Evolutionary conservation across 1,140 invertebrate species (phyloP).

Genomic region (Oryzaephilus surinamensis): DNA sequence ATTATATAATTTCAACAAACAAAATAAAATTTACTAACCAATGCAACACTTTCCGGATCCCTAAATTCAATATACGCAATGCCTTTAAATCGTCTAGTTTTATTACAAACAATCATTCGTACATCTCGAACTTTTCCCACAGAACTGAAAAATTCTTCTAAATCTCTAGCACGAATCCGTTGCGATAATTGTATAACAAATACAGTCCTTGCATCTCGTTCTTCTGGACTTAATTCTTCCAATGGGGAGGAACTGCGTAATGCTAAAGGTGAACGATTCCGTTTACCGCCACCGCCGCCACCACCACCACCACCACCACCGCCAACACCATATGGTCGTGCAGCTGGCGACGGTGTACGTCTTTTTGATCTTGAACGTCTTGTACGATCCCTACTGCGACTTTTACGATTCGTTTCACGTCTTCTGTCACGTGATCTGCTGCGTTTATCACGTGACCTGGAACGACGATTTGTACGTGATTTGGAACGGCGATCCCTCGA

Average conservation of each 20-base stretch:
- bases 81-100: slow-evolving; percentile 96
- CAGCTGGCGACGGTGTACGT: not conserved
- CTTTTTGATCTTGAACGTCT: no score
- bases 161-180: slow-evolving; percentile 84
- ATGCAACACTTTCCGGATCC: slow-evolving; percentile 92
- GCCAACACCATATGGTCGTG: no score
- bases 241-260: slow-evolving; percentile 33
- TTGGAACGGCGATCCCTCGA: slow-evolving; percentile 41
- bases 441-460: slow-evolving; percentile 32
- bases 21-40: slow-evolving; percentile 49
- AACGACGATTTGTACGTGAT: slow-evolving; percentile 39
- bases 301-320: slow-evolving; percentile 14
- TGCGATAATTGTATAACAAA: slow-evolving; percentile 97
- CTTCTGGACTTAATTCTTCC: slow-evolving; percentile 88
- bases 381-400: slow-evolving; percentile 3
- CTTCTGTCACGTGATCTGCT: slow-evolving; percentile 31
- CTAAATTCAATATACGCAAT: slow-evolving; percentile 99
- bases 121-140: slow-evolving; percentile 99
- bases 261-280: slow-evolving; percentile 17
- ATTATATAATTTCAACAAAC: not conserved
- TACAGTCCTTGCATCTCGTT: slow-evolving; percentile 94
- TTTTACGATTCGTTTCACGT: slow-evolving; percentile 5
- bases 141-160: slow-evolving; percentile 98
- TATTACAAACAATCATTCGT: slow-evolving; percentile 96
- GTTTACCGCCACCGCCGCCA: slow-evolving; percentile 14